phyloP scores from a whole-genome alignment of 2,797 vertebrate species.

The Onychomys arenicola region DNA sequence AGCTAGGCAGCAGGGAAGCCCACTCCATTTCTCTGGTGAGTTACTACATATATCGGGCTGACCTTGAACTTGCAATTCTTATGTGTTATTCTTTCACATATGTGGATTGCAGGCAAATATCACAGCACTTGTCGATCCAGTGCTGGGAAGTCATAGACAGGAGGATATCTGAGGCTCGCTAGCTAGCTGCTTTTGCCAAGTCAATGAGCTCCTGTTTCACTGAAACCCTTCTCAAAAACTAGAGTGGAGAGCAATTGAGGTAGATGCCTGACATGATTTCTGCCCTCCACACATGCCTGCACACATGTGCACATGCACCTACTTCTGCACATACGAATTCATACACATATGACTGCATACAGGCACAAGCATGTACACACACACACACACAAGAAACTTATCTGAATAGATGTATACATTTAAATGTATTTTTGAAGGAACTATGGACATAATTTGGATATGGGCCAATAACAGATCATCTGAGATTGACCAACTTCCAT shows the following conservation, averaged over 20 bases:
- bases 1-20: background rate
- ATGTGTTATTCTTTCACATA: background rate
- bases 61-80: background rate
- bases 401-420: background rate
- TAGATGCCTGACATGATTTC: background rate
- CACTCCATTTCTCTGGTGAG: background rate
- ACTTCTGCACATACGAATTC: background rate
- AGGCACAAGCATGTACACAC: background rate
- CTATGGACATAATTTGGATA: slow-evolving; percentile 18
- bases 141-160: background rate
- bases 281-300: background rate
- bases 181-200: too few relatives aligned
- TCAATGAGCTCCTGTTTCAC: background rate
- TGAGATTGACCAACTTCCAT: background rate
- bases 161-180: background rate
- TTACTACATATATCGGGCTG: background rate
- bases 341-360: background rate
- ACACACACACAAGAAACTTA: background rate
- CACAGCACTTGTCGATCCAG: background rate
- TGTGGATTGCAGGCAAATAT: background rate
- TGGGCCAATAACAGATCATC: background rate
- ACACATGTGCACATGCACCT: background rate
- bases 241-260: background rate
- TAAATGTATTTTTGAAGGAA: slow-evolving; percentile 18
- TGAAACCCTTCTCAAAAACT: background rate